Base-by-base conservation (phyloP, 2,888 invertebrate genomes). In the Coelinius sp. region DNA sequence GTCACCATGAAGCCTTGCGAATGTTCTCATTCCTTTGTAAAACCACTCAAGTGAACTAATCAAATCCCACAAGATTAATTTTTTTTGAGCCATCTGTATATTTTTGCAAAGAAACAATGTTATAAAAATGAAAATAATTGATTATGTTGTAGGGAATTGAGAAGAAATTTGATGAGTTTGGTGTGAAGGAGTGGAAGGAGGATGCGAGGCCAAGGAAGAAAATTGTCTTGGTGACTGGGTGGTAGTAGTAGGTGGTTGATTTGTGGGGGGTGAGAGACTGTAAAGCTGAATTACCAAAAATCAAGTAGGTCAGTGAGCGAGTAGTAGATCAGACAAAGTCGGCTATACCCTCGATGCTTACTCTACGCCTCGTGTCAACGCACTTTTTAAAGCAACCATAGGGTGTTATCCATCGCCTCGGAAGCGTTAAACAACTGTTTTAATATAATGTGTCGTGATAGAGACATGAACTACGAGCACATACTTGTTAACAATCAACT, bases 331-430 rank as follows among this genome's bases (percentile, higher is more conserved):
- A 72, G 63, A 62, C 24, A 67, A 69, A 74, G 66, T 71, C 76
- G 81, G 89, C 85, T 79, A 77, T 81, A 85, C 86, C 83, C 84
- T 84, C 86, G 90, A 96, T 96, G 96, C 95, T 96, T 92, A 95
- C 94, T 90, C 93, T 96, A 93, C 94, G 95, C 91, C 92, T 96
- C 87, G 95, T 96, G 81, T 95, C 96, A 88, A 96, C 95, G 88
- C 96, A 96, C 90, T 96, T 96, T 89, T 90, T 96, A 89, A 96
- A 96, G 90, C 96, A 96, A 89, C 96, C 96, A 92, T 96, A 95
- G 93, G 92, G 91, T 88, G 85, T 81, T 69, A 82, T 81, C 81
- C 83, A 82, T 81, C 77, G 82, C 81, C 84, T 83, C 83, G 86
- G 85, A 84, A 88, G 86, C 89, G 84, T 62, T 67, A 49, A 86